Evolutionary conservation across 2,113 vertebrate species (phyloP), one percentile per base, ranked within the genome.

Genomic region (Caloenas nicobarica): DNA sequence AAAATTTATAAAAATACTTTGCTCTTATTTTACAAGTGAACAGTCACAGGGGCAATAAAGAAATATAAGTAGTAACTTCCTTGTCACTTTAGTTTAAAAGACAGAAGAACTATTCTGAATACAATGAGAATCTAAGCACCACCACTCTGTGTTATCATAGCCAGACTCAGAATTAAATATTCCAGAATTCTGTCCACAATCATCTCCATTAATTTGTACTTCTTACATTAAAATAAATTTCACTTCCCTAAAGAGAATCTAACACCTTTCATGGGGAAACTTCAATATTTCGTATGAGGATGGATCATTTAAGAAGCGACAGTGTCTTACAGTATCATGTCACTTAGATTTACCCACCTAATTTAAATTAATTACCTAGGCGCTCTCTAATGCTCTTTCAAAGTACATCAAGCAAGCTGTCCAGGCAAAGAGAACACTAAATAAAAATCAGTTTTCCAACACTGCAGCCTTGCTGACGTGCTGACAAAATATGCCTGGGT

Each of bases 321-420:
- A 44, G 25, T 26, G 11, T 64, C 53, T 31, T 28, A 31, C 0
- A 9, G 7, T 22, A 44, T 36, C 0, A 0, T 5, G 6, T 12
- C 34, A 17, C 44, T 56, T 28, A 57, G 9, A 25, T 86, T 81
- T 42, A 61, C 26, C 29, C 31, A 69, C 5, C 4, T 5, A n/a
- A 5, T 19, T 70, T 42, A 51, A 78, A 51, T 66, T 57, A 72
- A 89, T 77, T 74, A 51, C 65, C 26, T 11, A 6, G 9, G 7
- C 29, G 29, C 7, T 81, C 53, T 42, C n/a, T 34, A 81, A 3
- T 18, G 21, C 54, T 66, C 17, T 21, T 69, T 40, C 62, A 53
- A 46, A 65, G 29, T 21, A 68, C 46, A 58, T 8, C n/a, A 24
- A 48, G 21, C 31, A 71, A 68, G 22, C 46, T 86, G 65, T 5